Percentiles rank a stretch among this genome's conserved stretches.
Conservation (phyloP, 2,113 vertebrate genomes). For the Phycodurus eques region DNA sequence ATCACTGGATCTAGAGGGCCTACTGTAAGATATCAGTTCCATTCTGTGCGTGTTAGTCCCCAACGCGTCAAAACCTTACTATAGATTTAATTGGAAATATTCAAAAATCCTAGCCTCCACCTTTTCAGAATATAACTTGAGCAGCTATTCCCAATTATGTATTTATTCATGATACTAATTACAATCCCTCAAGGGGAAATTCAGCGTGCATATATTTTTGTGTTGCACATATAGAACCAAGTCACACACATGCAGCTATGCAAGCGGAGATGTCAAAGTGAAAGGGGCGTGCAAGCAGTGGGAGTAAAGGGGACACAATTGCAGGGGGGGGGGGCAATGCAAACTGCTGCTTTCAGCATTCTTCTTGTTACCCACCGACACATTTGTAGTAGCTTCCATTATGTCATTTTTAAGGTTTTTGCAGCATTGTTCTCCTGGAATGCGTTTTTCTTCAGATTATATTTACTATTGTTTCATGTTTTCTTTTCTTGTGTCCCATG, state of each 20-base stretch:
- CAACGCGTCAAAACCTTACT: neutral
- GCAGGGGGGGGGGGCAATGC: neutral
- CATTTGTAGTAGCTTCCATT: neutral
- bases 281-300: too few relatives aligned
- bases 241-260: too few relatives aligned
- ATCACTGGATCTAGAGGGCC: conserved; percentile 44
- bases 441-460: neutral
- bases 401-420: neutral
- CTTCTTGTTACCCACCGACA: neutral
- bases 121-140: neutral
- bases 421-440: neutral
- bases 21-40: conserved; percentile 32
- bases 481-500: neutral
- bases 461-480: neutral
- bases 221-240: too few relatives aligned
- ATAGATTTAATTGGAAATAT: conserved; percentile 19
- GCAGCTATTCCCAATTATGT: neutral
- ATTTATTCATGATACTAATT: neutral
- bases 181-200: neutral
- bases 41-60: conserved; percentile 15
- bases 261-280: too few relatives aligned
- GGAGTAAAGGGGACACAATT: too few relatives aligned
- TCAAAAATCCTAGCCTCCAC: conserved; percentile 14
- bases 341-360: neutral
- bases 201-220: neutral